phyloP scores from a whole-genome alignment of 2,113 vertebrate genomes.

The Hyaena hyaena region DNA sequence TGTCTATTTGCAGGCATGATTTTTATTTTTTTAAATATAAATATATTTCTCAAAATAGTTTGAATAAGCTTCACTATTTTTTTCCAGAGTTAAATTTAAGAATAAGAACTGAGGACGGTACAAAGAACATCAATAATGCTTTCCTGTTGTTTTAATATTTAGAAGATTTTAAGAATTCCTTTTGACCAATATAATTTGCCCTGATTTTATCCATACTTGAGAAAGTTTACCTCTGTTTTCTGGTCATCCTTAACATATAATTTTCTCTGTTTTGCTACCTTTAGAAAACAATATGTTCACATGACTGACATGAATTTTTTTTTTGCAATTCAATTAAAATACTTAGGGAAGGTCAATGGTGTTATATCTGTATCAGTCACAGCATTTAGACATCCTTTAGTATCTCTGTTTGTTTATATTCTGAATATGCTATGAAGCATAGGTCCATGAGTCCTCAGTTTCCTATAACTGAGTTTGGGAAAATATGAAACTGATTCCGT shows the following conservation, averaged over 20 bases:
- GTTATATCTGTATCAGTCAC: background rate
- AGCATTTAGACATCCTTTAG: background rate
- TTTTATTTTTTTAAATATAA: constrained; percentile 7
- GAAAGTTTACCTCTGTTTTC: background rate
- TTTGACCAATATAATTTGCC: background rate
- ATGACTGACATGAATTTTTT: background rate
- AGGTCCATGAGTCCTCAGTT: background rate
- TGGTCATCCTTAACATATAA: background rate
- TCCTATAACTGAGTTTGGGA: background rate
- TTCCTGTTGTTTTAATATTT: constrained; percentile 12
- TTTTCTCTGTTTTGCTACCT: background rate
- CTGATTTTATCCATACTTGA: constrained; percentile 7
- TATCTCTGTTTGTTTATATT: background rate
- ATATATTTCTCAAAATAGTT: constrained; percentile 16
- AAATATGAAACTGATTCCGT: constrained; percentile 31
- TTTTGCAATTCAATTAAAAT: background rate
- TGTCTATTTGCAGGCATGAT: background rate
- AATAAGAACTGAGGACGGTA: background rate
- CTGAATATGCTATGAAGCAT: background rate
- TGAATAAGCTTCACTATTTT: background rate
- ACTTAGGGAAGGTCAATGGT: background rate
- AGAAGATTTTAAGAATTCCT: background rate
- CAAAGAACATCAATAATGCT: background rate
- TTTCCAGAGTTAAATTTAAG: constrained; percentile 23
- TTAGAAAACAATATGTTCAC: background rate